Percentiles rank a stretch among this genome's conserved stretches.
Evolutionary conservation across 1,140 invertebrate genomes (phyloP).

Genomic region (Drosophila lini): DNA sequence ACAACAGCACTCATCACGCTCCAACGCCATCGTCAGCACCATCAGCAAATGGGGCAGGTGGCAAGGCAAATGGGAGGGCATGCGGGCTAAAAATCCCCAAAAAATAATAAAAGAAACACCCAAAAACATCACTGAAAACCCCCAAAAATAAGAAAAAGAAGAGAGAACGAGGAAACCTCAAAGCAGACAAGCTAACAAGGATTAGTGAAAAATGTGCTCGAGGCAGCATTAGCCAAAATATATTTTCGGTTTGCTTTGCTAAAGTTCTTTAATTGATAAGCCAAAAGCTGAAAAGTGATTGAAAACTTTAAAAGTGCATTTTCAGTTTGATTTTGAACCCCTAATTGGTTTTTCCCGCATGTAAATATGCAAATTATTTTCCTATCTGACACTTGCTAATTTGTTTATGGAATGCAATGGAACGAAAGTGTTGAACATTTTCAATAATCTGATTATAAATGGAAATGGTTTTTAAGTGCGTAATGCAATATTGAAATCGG

Average conservation of each 20-base stretch:
- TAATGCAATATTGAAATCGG: constrained; percentile 1
- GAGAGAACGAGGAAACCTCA: constrained; percentile 50
- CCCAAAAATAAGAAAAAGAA: not conserved
- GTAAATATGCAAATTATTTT: constrained; percentile 38
- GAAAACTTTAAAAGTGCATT: constrained; percentile 11
- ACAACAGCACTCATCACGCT: constrained; percentile 80
- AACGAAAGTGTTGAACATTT: constrained; percentile 42
- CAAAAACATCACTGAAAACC: constrained; percentile 6
- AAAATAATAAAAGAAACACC: constrained; percentile 3
- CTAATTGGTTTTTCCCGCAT: constrained; percentile 15
- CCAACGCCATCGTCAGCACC: constrained; percentile 62
- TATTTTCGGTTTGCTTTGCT: constrained; percentile 12
- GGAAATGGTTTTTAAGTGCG: constrained; percentile 18
- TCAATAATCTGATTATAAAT: constrained; percentile 41
- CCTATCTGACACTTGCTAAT: constrained; percentile 29
- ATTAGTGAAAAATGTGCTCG: constrained; percentile 47
- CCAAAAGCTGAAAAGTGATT: constrained; percentile 20
- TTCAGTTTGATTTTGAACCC: not conserved
- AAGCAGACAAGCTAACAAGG: constrained; percentile 72
- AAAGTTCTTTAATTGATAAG: constrained; percentile 23
- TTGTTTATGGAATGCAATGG: constrained; percentile 36
- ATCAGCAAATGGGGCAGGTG: constrained; percentile 51
- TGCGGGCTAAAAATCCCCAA: constrained; percentile 1
- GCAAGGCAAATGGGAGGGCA: constrained; percentile 11
- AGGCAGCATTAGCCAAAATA: constrained; percentile 43